phyloP scores from a whole-genome alignment of 2,888 invertebrate genomes.

The Agonopterix subpropinquella region DNA sequence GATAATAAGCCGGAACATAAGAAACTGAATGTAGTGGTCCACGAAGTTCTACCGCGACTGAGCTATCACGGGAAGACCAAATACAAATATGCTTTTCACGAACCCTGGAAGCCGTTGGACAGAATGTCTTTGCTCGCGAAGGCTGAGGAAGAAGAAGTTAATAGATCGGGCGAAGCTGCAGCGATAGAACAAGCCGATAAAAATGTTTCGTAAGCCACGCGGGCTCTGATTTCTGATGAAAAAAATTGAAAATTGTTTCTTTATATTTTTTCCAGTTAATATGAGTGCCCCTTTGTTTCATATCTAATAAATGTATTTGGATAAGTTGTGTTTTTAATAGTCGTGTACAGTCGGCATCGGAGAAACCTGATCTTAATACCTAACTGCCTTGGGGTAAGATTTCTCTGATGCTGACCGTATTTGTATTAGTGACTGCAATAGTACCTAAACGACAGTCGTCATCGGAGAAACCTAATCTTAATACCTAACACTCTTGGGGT shows the following conservation, averaged over 20 bases:
- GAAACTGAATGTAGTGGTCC: constrained; percentile 21
- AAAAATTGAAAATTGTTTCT: neutral
- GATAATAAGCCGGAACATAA: constrained; percentile 33
- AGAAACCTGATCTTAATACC: no score
- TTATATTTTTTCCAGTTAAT: no score
- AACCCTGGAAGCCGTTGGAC: constrained; percentile 63
- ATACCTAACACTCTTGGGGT: no score
- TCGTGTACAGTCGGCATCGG: no score
- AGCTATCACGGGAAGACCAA: constrained; percentile 58
- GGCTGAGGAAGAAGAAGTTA: constrained; percentile 46
- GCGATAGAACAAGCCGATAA: constrained; percentile 19
- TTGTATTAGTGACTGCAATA: no score
- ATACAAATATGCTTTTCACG: constrained; percentile 63
- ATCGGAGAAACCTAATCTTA: no score
- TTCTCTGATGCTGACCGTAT: no score
- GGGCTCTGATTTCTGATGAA: constrained; percentile 47
- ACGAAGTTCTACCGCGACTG: constrained; percentile 36
- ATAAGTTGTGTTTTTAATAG: no score
- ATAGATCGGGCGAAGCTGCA: constrained; percentile 12
- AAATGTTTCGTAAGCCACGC: constrained; percentile 9
- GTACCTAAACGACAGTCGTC: no score
- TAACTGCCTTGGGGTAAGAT: no score
- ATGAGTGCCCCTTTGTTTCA: no score
- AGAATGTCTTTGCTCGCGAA: constrained; percentile 44
- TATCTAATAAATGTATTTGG: no score